Percentiles rank a stretch among this genome's conserved stretches.
Evolutionary conservation across 1,140 invertebrate species (phyloP).

Genomic region (Lysiphlebus fabarum): DNA sequence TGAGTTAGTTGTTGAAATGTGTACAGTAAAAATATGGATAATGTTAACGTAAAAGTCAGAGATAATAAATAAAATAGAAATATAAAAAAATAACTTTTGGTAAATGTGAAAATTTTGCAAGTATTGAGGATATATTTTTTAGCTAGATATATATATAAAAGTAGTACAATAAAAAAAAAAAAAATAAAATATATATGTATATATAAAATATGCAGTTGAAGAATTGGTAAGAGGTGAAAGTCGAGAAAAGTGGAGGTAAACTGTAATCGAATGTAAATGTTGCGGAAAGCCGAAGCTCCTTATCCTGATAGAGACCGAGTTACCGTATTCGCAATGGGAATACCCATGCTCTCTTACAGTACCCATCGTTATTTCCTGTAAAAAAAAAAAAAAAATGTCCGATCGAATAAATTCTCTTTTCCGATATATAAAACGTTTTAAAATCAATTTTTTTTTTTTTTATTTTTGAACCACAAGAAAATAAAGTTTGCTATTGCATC

Average conservation of each 20-base stretch:
- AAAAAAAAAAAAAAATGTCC: conserved; percentile 5
- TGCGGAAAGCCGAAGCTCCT: conserved; percentile 42
- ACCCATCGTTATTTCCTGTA: conserved; percentile 26
- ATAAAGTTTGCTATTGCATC: no score
- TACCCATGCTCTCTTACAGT: conserved; percentile 6
- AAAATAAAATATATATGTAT: neutral
- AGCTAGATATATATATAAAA: no score
- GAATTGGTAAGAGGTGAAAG: conserved; percentile 22
- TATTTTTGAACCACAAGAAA: no score
- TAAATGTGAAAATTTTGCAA: no score
- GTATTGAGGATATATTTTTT: no score
- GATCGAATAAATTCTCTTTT: conserved; percentile 13
- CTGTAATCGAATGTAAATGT: conserved; percentile 48
- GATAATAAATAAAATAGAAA: no score
- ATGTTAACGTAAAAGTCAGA: no score
- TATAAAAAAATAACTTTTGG: no score
- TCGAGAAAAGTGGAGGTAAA: conserved; percentile 20
- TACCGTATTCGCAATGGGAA: conserved; percentile 11
- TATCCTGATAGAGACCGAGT: conserved; percentile 35
- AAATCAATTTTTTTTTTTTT: neutral
- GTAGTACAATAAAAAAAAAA: neutral
- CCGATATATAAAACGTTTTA: neutral
- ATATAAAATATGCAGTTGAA: conserved; percentile 2
- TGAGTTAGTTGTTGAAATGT: no score
- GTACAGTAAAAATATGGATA: no score